Base-by-base conservation (phyloP, 53 echinoderm and acorn worm genomes). In the Astropecten irregularis region DNA sequence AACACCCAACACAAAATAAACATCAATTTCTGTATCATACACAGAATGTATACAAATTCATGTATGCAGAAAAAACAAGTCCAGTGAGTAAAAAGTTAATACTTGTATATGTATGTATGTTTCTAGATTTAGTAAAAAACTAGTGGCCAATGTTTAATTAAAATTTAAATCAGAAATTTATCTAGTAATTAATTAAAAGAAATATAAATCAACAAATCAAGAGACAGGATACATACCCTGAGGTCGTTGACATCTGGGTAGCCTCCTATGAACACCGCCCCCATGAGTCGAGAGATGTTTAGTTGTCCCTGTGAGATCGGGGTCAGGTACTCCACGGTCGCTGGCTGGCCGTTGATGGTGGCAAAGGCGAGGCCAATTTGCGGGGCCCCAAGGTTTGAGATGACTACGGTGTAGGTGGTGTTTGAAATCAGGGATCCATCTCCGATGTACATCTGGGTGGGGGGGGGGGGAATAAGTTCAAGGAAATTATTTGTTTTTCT, bases 241-340 rank as follows among this genome's bases (percentile, higher is more conserved):
- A 99, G 79, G 10, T 95, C 86, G 52, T 79, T 89, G 57, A 95
- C 84, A 73, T 92, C 90, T 76, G 68, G 79, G 68, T 99, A 99
- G 16, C 99, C 99, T 28, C 99, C 99, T 2, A 99, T 65, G 51
- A 83, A 99, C 21, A 99, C 65, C 28, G 88, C 85, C 58, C 99
- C 95, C 69, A 71, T 67, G 16, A 99, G 90, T 81, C 83, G 83
- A 37, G 70, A 58, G 67, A 95, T 88, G 82, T 99, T 77, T 53
- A 95, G 84, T 51, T 90, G 94, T 11, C 99, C 92, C 23, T 87
- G 81, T 3, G 88, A 87, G 42, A 88, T 72, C 1, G 97, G 94
- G 48, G 99, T 99, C 13, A 99, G 86, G 70, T 89, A 96, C 64
- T 91, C 94, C 70, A 92, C 97, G 8, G 85, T 89, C 10, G 83